phyloP scores from a whole-genome alignment of 2,113 vertebrate species.

The Phalacrocorax pelagicus region DNA sequence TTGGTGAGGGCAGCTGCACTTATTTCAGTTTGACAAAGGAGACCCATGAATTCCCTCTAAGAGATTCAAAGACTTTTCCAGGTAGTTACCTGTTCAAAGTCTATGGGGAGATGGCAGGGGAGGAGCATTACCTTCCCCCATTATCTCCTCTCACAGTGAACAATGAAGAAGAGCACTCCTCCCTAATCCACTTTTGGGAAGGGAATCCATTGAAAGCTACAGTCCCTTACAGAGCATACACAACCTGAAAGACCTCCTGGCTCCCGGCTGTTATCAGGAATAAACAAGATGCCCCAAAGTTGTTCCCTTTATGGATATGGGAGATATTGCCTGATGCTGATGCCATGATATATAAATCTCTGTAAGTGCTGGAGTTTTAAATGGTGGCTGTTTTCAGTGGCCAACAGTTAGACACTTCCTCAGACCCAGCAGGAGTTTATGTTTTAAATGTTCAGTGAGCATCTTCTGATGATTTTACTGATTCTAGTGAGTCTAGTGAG shows the following conservation, averaged over 20 bases:
- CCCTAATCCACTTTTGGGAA: constrained; percentile 19
- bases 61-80: constrained; percentile 56
- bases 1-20: constrained; percentile 31
- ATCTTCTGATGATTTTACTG: background rate
- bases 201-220: background rate
- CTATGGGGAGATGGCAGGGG: constrained; percentile 56
- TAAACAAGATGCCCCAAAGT: background rate
- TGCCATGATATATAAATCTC: background rate
- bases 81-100: constrained; percentile 54
- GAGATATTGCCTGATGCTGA: background rate
- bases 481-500: background rate
- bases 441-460: background rate
- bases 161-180: background rate
- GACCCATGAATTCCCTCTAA: constrained; percentile 57
- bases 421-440: background rate
- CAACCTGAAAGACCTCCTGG: background rate
- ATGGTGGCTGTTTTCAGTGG: background rate
- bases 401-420: accelerated
- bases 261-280: background rate
- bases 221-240: background rate
- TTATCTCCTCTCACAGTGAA: constrained; percentile 29
- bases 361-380: background rate
- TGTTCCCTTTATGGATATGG: background rate
- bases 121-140: constrained; percentile 46
- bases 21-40: constrained; percentile 64